A percentile compares a stretch with the other conserved stretches of the same genome.
Evolutionary conservation across 35 echinoderm and acorn worm genomes (phyloP).

Genomic region (Patiria miniata): DNA sequence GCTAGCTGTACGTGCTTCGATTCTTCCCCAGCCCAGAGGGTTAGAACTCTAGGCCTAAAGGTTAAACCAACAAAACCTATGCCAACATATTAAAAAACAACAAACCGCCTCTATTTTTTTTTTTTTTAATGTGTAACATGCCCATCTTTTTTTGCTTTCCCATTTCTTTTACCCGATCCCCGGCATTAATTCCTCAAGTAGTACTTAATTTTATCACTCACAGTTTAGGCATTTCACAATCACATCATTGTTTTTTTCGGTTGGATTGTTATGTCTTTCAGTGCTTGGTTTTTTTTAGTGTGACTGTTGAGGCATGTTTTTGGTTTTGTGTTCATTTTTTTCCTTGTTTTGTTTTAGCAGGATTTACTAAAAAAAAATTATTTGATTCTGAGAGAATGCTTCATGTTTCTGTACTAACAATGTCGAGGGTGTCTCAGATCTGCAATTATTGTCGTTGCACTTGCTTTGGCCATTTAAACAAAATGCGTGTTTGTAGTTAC

Average conservation of each 20-base stretch:
- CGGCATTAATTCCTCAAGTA: slow-evolving; percentile 13
- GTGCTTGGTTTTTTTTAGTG: slow-evolving; percentile 21
- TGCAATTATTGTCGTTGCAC: background rate
- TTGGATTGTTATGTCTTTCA: background rate
- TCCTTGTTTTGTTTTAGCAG: background rate
- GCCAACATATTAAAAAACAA: background rate
- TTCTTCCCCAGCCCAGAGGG: slow-evolving; percentile 7
- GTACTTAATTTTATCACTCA: slow-evolving; percentile 13
- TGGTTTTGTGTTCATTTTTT: too few species aligned
- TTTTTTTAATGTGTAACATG: slow-evolving; percentile 13
- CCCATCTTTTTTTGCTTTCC: slow-evolving; percentile 8
- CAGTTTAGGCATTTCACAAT: slow-evolving; percentile 5
- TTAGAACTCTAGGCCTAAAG: slow-evolving; percentile 1
- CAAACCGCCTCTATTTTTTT: too few species aligned
- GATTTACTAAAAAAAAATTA: slow-evolving; percentile 1
- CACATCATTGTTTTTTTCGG: background rate
- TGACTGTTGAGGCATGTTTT: slow-evolving; percentile 10
- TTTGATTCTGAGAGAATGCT: background rate
- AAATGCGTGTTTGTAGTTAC: too few species aligned
- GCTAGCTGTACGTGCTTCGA: slow-evolving; percentile 19
- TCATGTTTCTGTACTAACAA: background rate
- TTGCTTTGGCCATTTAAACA: too few species aligned
- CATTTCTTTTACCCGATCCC: background rate
- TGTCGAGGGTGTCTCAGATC: background rate
- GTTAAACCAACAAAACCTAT: background rate